These are phyloP conservation scores for Burhinus bistriatus DNA, from an alignment of 2,113 vertebrate species.

Conservation along the genomic window DNA sequence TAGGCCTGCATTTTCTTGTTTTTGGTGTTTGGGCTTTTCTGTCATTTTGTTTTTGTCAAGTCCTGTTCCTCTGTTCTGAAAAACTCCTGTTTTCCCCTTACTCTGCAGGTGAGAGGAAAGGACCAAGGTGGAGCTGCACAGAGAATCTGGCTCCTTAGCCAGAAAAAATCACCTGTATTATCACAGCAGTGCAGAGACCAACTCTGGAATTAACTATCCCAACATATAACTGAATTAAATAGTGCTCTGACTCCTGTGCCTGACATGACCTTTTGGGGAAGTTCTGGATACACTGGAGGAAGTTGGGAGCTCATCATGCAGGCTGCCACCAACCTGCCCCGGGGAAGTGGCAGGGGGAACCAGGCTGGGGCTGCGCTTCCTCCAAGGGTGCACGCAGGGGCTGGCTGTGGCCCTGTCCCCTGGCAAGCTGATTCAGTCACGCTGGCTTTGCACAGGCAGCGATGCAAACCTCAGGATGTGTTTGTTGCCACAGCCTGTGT, in stretches of 20 bases:
- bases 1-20: background rate
- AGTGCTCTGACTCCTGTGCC: background rate
- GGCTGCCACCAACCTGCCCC: background rate
- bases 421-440: background rate
- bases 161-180: background rate
- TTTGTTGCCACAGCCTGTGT: background rate
- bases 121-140: background rate
- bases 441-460: accelerated
- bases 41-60: background rate
- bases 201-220: background rate
- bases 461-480: background rate
- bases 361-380: background rate
- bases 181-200: background rate
- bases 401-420: background rate
- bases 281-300: background rate
- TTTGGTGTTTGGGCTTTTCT: background rate
- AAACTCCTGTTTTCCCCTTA: background rate
- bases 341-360: background rate
- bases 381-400: background rate
- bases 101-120: background rate
- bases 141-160: background rate
- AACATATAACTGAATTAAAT: background rate
- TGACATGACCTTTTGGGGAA: background rate
- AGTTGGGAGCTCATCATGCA: background rate
- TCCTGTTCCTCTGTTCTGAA: background rate